A percentile compares a stretch with the other conserved stretches of the same genome.
phyloP scores from a whole-genome alignment of 2,888 invertebrate genomes.

The Dynastes tityus region DNA sequence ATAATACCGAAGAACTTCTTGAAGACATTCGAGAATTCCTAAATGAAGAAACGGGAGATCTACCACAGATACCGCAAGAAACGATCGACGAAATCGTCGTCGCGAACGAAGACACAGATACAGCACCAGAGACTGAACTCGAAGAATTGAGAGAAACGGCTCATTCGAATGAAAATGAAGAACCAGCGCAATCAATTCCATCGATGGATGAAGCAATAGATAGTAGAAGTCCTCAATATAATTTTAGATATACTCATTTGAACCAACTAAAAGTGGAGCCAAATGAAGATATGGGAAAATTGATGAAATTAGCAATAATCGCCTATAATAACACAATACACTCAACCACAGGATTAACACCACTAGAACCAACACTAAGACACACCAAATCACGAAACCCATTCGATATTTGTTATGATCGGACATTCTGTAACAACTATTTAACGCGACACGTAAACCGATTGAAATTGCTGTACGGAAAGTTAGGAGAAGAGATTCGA shows the following conservation, averaged over 20 bases:
- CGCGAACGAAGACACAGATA: no score
- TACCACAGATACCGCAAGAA: background rate
- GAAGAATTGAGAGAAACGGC: no score
- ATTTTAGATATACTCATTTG: slow-evolving; percentile 7
- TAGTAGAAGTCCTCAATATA: background rate
- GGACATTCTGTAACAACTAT: no score
- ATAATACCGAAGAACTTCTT: background rate
- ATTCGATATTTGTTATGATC: no score
- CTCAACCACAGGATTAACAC: background rate
- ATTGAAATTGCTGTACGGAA: no score
- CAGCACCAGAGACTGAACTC: no score
- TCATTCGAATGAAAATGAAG: no score
- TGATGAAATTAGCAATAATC: background rate
- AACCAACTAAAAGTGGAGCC: background rate
- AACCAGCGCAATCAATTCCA: no score
- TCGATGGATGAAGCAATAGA: no score
- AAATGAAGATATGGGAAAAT: background rate
- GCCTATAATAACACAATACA: background rate
- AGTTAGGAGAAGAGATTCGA: no score
- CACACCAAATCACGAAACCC: no score
- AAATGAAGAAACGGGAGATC: background rate
- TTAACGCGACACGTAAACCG: no score
- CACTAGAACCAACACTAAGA: background rate
- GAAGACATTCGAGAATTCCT: background rate
- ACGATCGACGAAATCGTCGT: background rate